These are phyloP conservation scores for Drosophila koepferae DNA, from an alignment of 2,888 invertebrate genomes.

Conservation along the genomic window DNA sequence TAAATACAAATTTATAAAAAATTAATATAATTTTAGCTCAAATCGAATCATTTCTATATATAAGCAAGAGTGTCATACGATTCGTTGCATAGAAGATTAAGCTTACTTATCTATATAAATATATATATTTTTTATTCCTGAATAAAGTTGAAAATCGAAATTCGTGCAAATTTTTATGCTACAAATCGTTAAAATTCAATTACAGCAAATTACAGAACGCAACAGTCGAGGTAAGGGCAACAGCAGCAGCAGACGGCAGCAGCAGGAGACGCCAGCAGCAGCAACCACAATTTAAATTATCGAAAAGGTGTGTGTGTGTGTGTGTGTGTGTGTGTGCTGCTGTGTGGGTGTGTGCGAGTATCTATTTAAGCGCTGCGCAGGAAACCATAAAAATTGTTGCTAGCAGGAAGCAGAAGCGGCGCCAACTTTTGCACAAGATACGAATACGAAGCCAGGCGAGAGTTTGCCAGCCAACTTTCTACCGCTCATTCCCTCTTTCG, in stretches of 20 bases:
- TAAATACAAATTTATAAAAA: no score
- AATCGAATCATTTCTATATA: no score
- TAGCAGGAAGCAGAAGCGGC: slow-evolving; percentile 60
- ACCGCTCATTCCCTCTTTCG: not conserved
- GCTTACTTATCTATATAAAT: not conserved
- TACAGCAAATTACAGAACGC: slow-evolving; percentile 63
- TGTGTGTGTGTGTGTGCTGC: slow-evolving; percentile 9
- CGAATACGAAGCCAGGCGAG: slow-evolving; percentile 15
- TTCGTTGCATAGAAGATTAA: not conserved
- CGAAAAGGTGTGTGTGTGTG: slow-evolving; percentile 25
- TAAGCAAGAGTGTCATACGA: not conserved
- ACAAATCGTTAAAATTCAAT: slow-evolving; percentile 70
- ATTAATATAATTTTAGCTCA: no score
- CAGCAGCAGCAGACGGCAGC: not conserved
- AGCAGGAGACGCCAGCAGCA: not conserved
- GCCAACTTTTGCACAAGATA: slow-evolving; percentile 56
- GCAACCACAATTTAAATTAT: slow-evolving; percentile 65
- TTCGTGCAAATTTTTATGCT: slow-evolving; percentile 32
- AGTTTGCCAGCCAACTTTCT: not conserved
- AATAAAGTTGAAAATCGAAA: slow-evolving; percentile 8
- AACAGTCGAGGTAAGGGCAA: slow-evolving; percentile 8
- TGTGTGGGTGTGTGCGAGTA: slow-evolving; percentile 40
- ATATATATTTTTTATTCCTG: not conserved
- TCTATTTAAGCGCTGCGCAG: slow-evolving; percentile 64
- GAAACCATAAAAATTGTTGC: slow-evolving; percentile 71